phyloP scores from a whole-genome alignment of 2,888 invertebrate genomes.

The Pyrrhosoma nymphula region DNA sequence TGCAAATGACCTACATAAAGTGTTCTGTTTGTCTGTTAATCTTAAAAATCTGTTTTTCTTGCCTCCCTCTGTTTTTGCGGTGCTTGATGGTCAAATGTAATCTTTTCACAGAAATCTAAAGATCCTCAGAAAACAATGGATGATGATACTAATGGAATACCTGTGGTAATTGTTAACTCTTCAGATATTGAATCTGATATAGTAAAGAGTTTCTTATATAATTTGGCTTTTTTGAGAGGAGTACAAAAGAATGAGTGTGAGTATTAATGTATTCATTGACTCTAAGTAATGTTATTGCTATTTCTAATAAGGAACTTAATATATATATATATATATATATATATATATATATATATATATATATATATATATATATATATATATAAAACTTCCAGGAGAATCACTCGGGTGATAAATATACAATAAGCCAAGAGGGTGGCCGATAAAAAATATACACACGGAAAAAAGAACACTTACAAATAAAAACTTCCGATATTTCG shows the following conservation, averaged over 20 bases:
- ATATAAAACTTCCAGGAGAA: too few relatives aligned
- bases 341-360: too few relatives aligned
- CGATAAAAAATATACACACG: too few relatives aligned
- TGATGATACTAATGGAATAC: neutral
- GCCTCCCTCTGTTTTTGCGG: neutral
- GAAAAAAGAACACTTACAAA: too few relatives aligned
- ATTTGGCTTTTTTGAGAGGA: neutral
- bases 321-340: neutral
- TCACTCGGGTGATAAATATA: too few relatives aligned
- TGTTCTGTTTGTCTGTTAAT: too few relatives aligned
- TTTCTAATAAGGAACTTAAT: neutral
- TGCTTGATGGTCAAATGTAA: neutral
- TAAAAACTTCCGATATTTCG: too few relatives aligned
- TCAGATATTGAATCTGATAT: neutral
- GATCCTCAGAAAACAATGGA: neutral
- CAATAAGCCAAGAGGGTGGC: too few relatives aligned
- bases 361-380: too few relatives aligned
- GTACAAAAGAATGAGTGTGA: neutral
- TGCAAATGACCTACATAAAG: neutral
- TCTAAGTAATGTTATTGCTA: neutral
- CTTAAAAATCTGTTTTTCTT: neutral
- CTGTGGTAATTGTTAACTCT: constrained; percentile 25
- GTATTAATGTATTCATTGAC: neutral
- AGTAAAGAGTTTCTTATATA: neutral
- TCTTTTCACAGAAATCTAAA: neutral